Evolutionary conservation across 2,888 invertebrate genomes (phyloP), one percentile per base, ranked within the genome.

Genomic region (Trachelus tabidus): DNA sequence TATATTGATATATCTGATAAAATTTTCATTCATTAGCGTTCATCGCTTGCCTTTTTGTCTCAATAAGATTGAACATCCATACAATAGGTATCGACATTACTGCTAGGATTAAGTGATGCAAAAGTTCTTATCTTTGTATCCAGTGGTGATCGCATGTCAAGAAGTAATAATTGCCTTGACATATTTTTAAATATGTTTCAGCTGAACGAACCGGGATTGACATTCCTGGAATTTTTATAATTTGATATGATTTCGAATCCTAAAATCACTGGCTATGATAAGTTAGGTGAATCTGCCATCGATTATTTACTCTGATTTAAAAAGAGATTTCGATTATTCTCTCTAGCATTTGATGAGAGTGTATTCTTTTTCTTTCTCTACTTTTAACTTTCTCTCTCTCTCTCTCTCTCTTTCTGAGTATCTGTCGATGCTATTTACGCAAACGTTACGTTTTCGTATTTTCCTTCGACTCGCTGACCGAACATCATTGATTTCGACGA

Each of bases 401-500:
- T 40, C 15, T 15, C 40, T 40, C 15, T 37, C 40, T 56, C 2
- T 23, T 9, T 56, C 56, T 56, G 56, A 56, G 56, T 56, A 23
- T 56, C 56, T 23, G 56, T 56, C 56, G 56, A 23, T 23, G 23
- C 15, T 23, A 56, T 56, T 56, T 56, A 56, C 56, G 56, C 23
- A 56, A 56, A 56, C 56, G 9, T 56, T 56, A 56, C 56, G 56
- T 56, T 56, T 56, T 56, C 23, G 56, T 56, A 56, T 56, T 56
- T 56, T 56, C 2, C 56, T 23, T 56, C 56, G 56, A 56, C 56
- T 56, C 56, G 23, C 56, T 56, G 23, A 56, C 56, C 56, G 23
- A 71, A 71, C 71, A 71, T 34, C 34, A 71, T 71, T 71, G 71
- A 71, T 31, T 71, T 71, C 71, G 71, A 71, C 71, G 34, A 33